Evolutionary conservation across 2,797 vertebrate genomes (phyloP), one percentile per base, ranked within the genome.

Genomic region (Rousettus madagascariensis): DNA sequence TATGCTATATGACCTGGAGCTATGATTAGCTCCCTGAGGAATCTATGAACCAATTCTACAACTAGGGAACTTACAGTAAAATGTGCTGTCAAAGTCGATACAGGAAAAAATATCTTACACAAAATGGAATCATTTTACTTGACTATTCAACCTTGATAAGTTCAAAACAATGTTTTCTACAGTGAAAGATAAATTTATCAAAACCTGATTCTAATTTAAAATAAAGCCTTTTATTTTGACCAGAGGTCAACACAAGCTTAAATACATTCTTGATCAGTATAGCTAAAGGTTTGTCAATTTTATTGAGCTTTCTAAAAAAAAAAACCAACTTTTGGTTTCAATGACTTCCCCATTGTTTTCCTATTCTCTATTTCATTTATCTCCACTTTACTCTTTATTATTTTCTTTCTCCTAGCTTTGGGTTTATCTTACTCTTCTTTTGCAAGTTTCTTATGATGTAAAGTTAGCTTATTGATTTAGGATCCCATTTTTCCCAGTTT

Each of bases 141-240:
- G 93, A 97, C 96, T 97, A 97, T 63, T 94, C 65, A 74, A 91
- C 88, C 95, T 97, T 79, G 65, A 98, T 91, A 97, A 97, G 98
- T 97, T 87, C 96, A 97, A 98, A 98, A 97, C 97, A 97, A 87
- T 20, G 0, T 96, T 97, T 97, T 5, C 96, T 95, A 94, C n/a
- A 95, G 94, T 91, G 53, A 89, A 61, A 55, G 86, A 96, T 65
- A 86, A 53, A 96, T 93, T 96, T 94, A 96, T 0, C 89, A 90
- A 66, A 91, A 95, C 0, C 53, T 46, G 66, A 87, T 93, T 93
- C 84, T 92, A 46, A 78, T 77, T 94, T 90, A 94, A 95, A 2
- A 6, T 91, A 71, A 74, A 97, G 91, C 6, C 2, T 82, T 90
- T 61, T 82, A 77, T 93, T 93, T 93, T 93, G 59, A 87, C 46